A percentile compares a stretch with the other conserved stretches of the same genome.
phyloP scores from a whole-genome alignment of 2,113 vertebrate species.

The Dasyurus viverrinus region DNA sequence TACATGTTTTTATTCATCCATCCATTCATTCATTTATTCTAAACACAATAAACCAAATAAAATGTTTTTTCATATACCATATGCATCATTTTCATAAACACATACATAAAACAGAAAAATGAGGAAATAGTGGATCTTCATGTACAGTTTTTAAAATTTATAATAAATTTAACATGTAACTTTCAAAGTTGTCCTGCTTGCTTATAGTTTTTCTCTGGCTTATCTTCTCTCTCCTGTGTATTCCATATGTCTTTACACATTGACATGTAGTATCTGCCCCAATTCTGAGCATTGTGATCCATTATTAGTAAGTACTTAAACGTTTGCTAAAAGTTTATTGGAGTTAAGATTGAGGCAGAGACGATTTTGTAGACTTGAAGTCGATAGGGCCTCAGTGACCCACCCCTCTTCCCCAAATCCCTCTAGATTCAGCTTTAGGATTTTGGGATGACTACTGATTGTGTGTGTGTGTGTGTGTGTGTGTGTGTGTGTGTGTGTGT shows the following conservation, averaged over 20 bases:
- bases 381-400: neutral
- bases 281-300: neutral
- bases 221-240: neutral
- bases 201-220: neutral
- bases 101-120: neutral
- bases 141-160: neutral
- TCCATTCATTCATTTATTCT: neutral
- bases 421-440: neutral
- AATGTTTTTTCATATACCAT: neutral
- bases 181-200: neutral
- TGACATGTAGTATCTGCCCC: neutral
- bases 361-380: neutral
- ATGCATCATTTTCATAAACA: too few relatives aligned
- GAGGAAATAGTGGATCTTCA: neutral
- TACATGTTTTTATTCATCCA: neutral
- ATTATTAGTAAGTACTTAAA: neutral
- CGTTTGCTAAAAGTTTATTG: neutral
- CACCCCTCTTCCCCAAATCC: neutral
- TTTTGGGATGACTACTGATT: neutral
- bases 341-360: neutral
- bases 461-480: neutral
- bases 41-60: neutral
- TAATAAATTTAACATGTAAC: neutral
- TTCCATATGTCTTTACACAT: neutral
- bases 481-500: too few relatives aligned